Conservation (phyloP, 2,888 invertebrate species). For the Nephrotoma flavescens region DNA sequence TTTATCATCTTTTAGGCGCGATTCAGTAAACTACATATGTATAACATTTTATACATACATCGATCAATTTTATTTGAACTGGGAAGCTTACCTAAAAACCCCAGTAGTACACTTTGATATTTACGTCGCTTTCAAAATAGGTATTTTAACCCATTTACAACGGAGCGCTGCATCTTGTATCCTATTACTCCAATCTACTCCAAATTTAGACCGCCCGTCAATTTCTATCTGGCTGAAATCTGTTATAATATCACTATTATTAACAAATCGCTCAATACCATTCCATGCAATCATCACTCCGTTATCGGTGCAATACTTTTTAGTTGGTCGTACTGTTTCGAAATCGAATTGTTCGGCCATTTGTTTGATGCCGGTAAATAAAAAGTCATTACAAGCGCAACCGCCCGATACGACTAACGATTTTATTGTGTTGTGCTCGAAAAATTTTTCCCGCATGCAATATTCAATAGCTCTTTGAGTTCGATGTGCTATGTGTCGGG, state of each 20-base stretch:
- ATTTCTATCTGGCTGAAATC: conserved; percentile 43
- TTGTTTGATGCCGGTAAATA: conserved; percentile 51
- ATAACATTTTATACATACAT: no score
- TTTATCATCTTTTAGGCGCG: not conserved
- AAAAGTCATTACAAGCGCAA: conserved; percentile 83
- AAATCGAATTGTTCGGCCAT: conserved; percentile 52
- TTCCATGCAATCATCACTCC: conserved; percentile 99
- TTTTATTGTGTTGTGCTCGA: conserved; percentile 20
- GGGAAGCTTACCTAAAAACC: not conserved
- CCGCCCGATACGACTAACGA: conserved; percentile 79
- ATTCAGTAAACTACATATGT: no score
- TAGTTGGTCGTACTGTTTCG: conserved; percentile 59
- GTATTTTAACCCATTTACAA: conserved; percentile 27
- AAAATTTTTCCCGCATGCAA: conserved; percentile 41
- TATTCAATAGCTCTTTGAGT: conserved; percentile 73
- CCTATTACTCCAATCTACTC: conserved; percentile 16
- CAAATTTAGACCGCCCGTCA: conserved; percentile 21
- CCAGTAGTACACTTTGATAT: not conserved
- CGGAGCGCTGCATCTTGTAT: conserved; percentile 21
- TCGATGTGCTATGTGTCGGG: conserved; percentile 67
- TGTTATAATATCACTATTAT: conserved; percentile 9
- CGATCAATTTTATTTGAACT: no score
- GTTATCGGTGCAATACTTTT: conserved; percentile 87
- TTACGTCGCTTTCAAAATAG: not conserved
- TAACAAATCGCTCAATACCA: conserved; percentile 57